phyloP scores from a whole-genome alignment of 2,797 vertebrate genomes.

The Chlorospingus semifuscus region DNA sequence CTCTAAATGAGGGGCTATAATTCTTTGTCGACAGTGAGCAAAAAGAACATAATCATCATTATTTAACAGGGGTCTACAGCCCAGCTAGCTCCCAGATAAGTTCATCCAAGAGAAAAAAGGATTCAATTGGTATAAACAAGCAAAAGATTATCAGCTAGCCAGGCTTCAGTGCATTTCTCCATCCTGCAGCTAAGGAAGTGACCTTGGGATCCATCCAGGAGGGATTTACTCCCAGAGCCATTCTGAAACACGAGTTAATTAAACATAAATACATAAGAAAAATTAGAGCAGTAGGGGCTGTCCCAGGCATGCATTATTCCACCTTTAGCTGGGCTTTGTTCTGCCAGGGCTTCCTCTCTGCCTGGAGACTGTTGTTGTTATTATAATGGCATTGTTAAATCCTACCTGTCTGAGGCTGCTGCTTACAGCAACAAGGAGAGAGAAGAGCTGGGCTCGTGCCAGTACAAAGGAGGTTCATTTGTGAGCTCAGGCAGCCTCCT shows the following conservation, averaged over 20 bases:
- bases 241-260: constrained; percentile 5
- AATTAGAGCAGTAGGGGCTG: neutral
- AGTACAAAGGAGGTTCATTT: neutral
- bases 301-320: neutral
- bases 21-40: constrained; percentile 56
- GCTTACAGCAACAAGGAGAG: neutral
- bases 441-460: neutral
- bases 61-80: constrained; percentile 53
- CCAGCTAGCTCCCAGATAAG: constrained; percentile 30
- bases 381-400: neutral
- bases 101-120: constrained; percentile 25
- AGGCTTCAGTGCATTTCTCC: constrained; percentile 2
- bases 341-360: neutral
- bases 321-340: neutral
- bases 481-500: neutral
- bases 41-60: constrained; percentile 67
- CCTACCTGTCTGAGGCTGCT: neutral
- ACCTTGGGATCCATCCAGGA: constrained; percentile 40
- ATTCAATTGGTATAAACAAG: constrained; percentile 22
- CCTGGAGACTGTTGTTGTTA: neutral
- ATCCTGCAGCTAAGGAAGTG: neutral
- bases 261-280: constrained; percentile 18
- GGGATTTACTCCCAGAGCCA: neutral
- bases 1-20: constrained; percentile 66
- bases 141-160: constrained; percentile 24